Evolutionary conservation across 2,888 invertebrate species (phyloP).

Genomic region (Asteroscopus sphinx): DNA sequence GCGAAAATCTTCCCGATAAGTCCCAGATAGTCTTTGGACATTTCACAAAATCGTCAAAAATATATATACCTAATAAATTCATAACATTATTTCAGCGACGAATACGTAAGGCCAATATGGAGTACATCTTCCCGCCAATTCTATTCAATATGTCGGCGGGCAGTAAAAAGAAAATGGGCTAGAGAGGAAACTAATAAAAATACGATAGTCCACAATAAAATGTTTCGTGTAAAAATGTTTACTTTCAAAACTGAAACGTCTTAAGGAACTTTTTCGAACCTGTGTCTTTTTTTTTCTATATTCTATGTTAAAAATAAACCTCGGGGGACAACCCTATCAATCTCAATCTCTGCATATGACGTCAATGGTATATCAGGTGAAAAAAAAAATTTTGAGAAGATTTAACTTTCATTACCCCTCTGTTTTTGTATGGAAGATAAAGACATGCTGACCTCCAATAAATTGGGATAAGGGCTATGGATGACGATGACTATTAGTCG

Average conservation of each 20-base stretch:
- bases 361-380: too few species aligned
- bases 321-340: too few species aligned
- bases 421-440: too few species aligned
- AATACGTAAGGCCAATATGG: slow-evolving; percentile 56
- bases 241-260: slow-evolving; percentile 50
- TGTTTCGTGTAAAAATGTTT: slow-evolving; percentile 66
- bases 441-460: too few species aligned
- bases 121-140: slow-evolving; percentile 72
- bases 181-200: slow-evolving; percentile 78
- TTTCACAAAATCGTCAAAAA: slow-evolving; percentile 11
- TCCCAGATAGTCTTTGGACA: too few species aligned
- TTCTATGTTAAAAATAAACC: too few species aligned
- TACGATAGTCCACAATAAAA: slow-evolving; percentile 66
- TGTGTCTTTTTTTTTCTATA: background rate
- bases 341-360: too few species aligned
- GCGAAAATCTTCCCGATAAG: too few species aligned
- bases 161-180: slow-evolving; percentile 80
- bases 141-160: slow-evolving; percentile 82
- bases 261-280: slow-evolving; percentile 20
- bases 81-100: slow-evolving; percentile 8
- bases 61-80: background rate
- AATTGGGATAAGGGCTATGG: too few species aligned
- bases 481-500: too few species aligned
- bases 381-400: too few species aligned
- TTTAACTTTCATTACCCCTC: too few species aligned